A percentile compares a stretch with the other conserved stretches of the same genome.
phyloP scores from a whole-genome alignment of 2,113 vertebrate species.

The Lontra canadensis region DNA sequence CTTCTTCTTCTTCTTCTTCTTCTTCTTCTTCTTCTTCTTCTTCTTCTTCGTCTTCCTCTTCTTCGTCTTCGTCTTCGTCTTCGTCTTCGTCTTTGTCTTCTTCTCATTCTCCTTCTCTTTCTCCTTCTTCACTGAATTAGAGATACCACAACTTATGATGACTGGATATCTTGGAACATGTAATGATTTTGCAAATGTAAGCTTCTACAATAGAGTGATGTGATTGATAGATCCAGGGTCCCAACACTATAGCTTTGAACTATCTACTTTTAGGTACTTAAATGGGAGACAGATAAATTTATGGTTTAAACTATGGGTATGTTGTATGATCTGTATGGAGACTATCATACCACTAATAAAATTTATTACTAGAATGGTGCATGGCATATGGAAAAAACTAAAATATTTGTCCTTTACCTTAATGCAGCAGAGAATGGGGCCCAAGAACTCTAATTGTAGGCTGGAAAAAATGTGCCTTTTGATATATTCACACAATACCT shows the following conservation, averaged over 20 bases:
- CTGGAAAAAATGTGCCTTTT: neutral
- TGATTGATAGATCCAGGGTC: neutral
- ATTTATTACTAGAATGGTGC: neutral
- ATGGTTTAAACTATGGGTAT: neutral
- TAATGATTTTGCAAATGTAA: neutral
- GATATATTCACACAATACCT: neutral
- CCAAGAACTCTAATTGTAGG: neutral
- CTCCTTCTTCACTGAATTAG: neutral
- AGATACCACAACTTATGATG: neutral
- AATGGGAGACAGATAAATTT: neutral
- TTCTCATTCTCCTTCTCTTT: neutral
- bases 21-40: too few relatives aligned
- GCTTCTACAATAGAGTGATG: neutral
- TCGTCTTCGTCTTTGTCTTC: too few relatives aligned
- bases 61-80: too few relatives aligned
- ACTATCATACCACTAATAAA: neutral
- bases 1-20: neutral
- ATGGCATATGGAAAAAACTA: neutral
- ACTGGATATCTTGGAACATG: neutral
- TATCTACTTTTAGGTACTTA: neutral
- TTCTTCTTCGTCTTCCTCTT: too few relatives aligned
- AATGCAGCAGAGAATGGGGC: neutral
- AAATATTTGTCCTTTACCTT: neutral
- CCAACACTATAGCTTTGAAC: neutral
- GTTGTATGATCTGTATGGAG: neutral